These are phyloP conservation scores for Gallirallus australis DNA, from an alignment of 2,797 vertebrate genomes.

Conservation along the genomic window DNA sequence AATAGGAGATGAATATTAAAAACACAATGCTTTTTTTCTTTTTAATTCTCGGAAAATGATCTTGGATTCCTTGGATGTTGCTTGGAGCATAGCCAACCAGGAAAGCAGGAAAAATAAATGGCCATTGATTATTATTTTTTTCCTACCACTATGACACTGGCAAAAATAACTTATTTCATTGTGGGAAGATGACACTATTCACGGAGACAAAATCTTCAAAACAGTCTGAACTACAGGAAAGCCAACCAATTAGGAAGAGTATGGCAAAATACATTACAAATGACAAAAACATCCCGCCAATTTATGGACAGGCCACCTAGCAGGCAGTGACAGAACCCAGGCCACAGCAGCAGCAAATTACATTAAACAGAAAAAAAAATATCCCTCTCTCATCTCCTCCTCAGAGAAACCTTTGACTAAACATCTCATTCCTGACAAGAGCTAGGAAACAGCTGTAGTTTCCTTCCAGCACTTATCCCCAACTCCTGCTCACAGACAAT, in stretches of 20 bases:
- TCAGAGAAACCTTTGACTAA: background rate
- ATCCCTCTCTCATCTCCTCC: background rate
- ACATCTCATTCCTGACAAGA: background rate
- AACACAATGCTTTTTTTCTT: background rate
- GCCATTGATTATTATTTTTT: background rate
- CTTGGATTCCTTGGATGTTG: background rate
- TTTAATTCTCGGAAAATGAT: background rate
- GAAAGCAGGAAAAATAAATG: slow-evolving; percentile 1
- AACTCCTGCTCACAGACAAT: background rate
- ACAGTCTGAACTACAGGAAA: background rate
- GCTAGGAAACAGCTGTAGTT: background rate
- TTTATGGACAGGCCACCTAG: background rate
- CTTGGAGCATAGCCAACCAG: background rate
- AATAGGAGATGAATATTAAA: background rate
- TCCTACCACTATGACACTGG: background rate
- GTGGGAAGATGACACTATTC: background rate
- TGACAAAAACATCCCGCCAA: background rate
- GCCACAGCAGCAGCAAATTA: background rate
- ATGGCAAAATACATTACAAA: background rate
- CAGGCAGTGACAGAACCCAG: background rate
- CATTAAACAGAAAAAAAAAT: background rate
- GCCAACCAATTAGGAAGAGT: background rate
- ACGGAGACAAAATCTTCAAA: background rate
- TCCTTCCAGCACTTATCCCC: background rate
- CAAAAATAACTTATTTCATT: background rate